Evolutionary conservation across 2,888 invertebrate species (phyloP).

Genomic region (Tetropium fuscum): DNA sequence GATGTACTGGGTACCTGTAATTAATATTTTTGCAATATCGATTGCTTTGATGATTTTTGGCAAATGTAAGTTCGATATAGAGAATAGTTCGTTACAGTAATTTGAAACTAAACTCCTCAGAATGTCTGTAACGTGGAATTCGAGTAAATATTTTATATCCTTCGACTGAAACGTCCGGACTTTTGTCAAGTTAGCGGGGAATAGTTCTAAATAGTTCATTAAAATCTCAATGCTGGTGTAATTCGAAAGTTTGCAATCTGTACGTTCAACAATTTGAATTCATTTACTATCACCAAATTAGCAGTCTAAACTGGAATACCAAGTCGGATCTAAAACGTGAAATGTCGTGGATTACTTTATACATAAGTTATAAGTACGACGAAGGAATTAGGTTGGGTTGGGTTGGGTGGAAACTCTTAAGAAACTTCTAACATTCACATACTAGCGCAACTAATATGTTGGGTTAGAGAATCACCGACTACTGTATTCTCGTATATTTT

Average conservation of each 20-base stretch:
- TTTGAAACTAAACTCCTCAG: constrained; percentile 29
- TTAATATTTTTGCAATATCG: too few relatives aligned
- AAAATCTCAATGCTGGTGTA: constrained; percentile 39
- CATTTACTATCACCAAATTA: constrained; percentile 43
- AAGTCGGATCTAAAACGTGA: constrained; percentile 13
- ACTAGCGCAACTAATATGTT: too few relatives aligned
- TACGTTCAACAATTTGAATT: constrained; percentile 40
- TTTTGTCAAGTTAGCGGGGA: constrained; percentile 33
- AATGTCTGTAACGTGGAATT: constrained; percentile 31
- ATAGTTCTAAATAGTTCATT: constrained; percentile 47
- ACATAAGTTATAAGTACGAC: constrained; percentile 10
- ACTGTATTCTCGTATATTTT: too few relatives aligned
- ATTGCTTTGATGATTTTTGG: too few relatives aligned
- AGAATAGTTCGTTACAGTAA: too few relatives aligned
- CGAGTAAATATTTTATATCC: constrained; percentile 39
- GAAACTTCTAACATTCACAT: too few relatives aligned
- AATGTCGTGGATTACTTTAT: constrained; percentile 8
- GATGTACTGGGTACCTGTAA: too few relatives aligned
- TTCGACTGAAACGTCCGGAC: constrained; percentile 29
- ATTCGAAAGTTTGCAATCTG: constrained; percentile 36
- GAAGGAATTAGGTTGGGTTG: too few relatives aligned
- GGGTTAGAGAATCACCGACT: too few relatives aligned
- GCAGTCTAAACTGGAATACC: constrained; percentile 18
- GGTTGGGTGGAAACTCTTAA: too few relatives aligned
- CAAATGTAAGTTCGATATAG: too few relatives aligned